Percentiles rank a stretch among this genome's conserved stretches.
phyloP scores from a whole-genome alignment of 1,140 invertebrate genomes.

The Bathynomus jamesi region DNA sequence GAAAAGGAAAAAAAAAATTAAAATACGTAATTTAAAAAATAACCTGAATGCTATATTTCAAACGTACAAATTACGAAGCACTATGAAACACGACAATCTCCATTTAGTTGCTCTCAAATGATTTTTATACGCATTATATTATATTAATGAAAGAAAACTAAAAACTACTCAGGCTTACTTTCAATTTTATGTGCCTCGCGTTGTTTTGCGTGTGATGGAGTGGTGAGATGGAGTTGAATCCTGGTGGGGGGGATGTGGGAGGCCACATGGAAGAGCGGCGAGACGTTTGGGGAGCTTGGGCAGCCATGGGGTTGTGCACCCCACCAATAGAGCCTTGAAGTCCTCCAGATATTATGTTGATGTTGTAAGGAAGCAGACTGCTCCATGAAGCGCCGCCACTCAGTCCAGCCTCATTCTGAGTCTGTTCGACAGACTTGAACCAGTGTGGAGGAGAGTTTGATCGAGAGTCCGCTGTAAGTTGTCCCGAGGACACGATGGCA shows the following conservation, averaged over 20 bases:
- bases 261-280: conserved; percentile 27
- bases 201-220: conserved; percentile 31
- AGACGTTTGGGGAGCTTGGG: background rate
- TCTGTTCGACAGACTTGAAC: conserved; percentile 48
- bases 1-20: background rate
- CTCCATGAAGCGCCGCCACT: conserved; percentile 6
- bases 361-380: background rate
- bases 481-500: conserved; percentile 57
- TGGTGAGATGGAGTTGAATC: conserved; percentile 32
- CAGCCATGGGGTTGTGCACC: background rate
- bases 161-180: conserved; percentile 15
- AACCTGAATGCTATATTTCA: too few relatives aligned
- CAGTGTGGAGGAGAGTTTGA: conserved; percentile 47
- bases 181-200: conserved; percentile 34
- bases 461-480: conserved; percentile 38
- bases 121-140: too few relatives aligned
- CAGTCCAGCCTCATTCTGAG: conserved; percentile 36
- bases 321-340: conserved; percentile 27
- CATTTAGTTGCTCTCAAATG: too few relatives aligned
- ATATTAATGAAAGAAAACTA: background rate
- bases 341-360: conserved; percentile 12
- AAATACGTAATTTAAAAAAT: background rate
- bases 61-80: too few relatives aligned
- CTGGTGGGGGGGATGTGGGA: conserved; percentile 35
- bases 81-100: background rate